Base-by-base conservation (phyloP, 2,888 invertebrate genomes). In the Amiota mariae region DNA sequence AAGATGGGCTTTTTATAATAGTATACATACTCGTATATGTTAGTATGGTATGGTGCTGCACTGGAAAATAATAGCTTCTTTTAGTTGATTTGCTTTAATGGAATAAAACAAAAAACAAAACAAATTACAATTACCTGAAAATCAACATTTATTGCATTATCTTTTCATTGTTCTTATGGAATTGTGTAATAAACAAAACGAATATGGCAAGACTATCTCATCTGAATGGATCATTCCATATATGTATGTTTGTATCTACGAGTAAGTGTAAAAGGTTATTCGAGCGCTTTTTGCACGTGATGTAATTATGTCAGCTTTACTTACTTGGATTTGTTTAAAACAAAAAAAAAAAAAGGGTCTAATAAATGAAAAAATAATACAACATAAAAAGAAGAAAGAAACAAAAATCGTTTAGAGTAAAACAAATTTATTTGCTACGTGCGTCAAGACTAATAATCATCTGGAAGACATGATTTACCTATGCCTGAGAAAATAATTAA, bases 221-320 rank as follows among this genome's bases (percentile, higher is more conserved):
- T 49, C 70, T 24, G 36, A 20, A 54, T 57, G 47, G 57, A n/a
- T 13, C 18, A n/a, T n/a, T 36, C 24, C 24, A 46, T 12, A 12
- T 70, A 36, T 70, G 36, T 51, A 51, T 36, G 49, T 54, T 18
- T 48, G 9, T 51, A 12, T 10, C n/a, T n/a, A 15, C 20, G 59
- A 20, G 8, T 59, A 20, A 59, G 18, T 59, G 36, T 36, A 20
- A 63, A 36, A 63, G 63, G 63, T 63, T 63, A 63, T 63, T 13
- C 63, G 63, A 46, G 24, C n/a, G 46, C 46, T 36, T 63, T 63
- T 63, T 36, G 63, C 63, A 83, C 83, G 83, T 83, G 83, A 83
- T 86, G 87, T 87, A 86, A 83, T 83, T 83, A 83, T 80, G 85
- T 63, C 63, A 36, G 46, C 63, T 63, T 63, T 13, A 54, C 54